Percentiles rank a stretch among this genome's conserved stretches.
Evolutionary conservation across 2,113 vertebrate species (phyloP).

Genomic region (Perca flavescens): DNA sequence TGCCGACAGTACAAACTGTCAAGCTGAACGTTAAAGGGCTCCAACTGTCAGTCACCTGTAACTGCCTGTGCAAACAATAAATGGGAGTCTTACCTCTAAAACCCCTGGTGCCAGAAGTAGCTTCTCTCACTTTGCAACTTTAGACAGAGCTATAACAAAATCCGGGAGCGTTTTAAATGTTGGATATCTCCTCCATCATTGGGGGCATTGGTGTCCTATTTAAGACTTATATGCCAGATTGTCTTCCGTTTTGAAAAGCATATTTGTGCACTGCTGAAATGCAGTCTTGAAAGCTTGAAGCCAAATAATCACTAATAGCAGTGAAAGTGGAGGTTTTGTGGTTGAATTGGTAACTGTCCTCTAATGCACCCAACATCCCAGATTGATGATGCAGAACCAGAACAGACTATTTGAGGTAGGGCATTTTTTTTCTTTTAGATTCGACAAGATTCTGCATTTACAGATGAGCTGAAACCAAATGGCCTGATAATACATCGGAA

Average conservation of each 20-base stretch:
- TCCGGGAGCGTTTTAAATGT: neutral
- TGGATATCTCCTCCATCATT: neutral
- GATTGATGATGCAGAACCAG: neutral
- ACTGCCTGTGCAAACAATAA: neutral
- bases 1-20: neutral
- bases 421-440: neutral
- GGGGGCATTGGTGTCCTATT: neutral
- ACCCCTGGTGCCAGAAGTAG: too few species aligned
- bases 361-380: neutral
- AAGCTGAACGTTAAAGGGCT: too few species aligned
- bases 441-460: neutral
- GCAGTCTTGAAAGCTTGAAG: neutral
- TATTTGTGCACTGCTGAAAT: neutral
- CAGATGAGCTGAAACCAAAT: conserved; percentile 27
- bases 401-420: neutral
- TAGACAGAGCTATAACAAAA: neutral
- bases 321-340: neutral
- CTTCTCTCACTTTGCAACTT: neutral
- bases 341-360: neutral
- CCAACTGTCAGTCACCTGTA: neutral
- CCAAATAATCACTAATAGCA: neutral
- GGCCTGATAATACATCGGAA: conserved; percentile 32
- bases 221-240: too few species aligned
- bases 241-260: neutral
- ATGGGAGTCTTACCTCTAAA: neutral